These are phyloP conservation scores for Pteromalus puparum DNA, from an alignment of 1,140 invertebrate genomes.

Conservation along the genomic window DNA sequence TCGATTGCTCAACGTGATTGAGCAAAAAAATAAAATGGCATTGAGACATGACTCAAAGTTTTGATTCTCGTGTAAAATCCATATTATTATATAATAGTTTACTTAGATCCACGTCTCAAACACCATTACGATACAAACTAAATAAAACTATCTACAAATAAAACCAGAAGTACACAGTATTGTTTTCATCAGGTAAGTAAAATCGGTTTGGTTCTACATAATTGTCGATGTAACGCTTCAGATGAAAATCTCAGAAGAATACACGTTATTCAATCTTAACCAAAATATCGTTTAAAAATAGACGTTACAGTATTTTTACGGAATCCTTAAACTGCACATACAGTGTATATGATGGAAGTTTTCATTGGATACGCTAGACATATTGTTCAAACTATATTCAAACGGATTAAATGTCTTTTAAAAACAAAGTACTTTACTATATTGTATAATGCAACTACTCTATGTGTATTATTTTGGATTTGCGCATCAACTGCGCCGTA, in stretches of 20 bases:
- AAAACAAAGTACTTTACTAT: neutral
- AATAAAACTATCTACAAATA: constrained; percentile 43
- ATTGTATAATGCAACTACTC: neutral
- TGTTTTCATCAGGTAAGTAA: constrained; percentile 28
- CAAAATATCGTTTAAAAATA: neutral
- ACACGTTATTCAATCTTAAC: neutral
- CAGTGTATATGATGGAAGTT: neutral
- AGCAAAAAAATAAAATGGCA: constrained; percentile 4
- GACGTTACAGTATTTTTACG: neutral
- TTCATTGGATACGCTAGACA: neutral
- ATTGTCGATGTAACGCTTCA: neutral
- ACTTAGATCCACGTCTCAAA: constrained; percentile 47
- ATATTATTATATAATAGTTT: constrained; percentile 6
- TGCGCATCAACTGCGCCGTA: neutral
- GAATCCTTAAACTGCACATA: neutral
- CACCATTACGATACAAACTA: neutral
- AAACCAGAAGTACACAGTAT: constrained; percentile 30
- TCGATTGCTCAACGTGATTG: constrained; percentile 13
- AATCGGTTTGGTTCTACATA: neutral
- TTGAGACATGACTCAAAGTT: constrained; percentile 42
- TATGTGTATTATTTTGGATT: neutral
- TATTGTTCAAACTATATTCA: neutral
- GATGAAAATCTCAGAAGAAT: neutral
- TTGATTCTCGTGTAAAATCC: neutral
- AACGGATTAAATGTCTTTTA: neutral